phyloP scores from a whole-genome alignment of 2,888 invertebrate genomes.

The Melanargia galathea region DNA sequence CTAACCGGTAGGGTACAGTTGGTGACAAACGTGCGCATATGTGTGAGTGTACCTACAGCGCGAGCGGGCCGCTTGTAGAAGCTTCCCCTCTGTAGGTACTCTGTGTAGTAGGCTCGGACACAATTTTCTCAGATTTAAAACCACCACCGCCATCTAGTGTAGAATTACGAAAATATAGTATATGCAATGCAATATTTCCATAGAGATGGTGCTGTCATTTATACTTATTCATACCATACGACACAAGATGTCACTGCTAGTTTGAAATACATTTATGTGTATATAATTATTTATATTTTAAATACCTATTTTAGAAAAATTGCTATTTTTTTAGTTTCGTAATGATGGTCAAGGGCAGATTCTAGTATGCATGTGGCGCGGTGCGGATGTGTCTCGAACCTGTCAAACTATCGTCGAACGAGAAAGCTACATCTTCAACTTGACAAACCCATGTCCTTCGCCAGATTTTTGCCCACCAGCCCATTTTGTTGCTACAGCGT shows the following conservation, averaged over 20 bases:
- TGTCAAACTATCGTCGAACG: slow-evolving; percentile 76
- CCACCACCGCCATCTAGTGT: not conserved
- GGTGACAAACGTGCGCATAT: no score
- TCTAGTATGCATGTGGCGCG: slow-evolving; percentile 82
- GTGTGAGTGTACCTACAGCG: no score
- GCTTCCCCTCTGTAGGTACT: no score
- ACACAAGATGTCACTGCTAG: not conserved
- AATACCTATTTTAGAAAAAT: not conserved
- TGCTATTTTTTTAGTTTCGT: slow-evolving; percentile 65
- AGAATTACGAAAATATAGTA: not conserved
- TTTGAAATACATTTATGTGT: no score
- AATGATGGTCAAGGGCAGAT: slow-evolving; percentile 79
- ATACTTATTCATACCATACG: not conserved
- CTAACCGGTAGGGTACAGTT: no score
- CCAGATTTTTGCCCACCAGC: slow-evolving; percentile 77
- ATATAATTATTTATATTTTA: not conserved
- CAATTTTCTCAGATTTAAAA: not conserved
- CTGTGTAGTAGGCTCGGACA: no score
- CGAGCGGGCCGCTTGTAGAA: no score
- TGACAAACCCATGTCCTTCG: slow-evolving; percentile 73
- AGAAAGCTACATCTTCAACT: slow-evolving; percentile 70
- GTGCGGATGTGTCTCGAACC: slow-evolving; percentile 66
- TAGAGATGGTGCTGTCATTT: slow-evolving; percentile 3
- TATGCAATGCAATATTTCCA: no score
- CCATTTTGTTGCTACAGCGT: slow-evolving; percentile 76